Evolutionary conservation across 1,140 invertebrate species (phyloP).

Genomic region (Formica selysi): DNA sequence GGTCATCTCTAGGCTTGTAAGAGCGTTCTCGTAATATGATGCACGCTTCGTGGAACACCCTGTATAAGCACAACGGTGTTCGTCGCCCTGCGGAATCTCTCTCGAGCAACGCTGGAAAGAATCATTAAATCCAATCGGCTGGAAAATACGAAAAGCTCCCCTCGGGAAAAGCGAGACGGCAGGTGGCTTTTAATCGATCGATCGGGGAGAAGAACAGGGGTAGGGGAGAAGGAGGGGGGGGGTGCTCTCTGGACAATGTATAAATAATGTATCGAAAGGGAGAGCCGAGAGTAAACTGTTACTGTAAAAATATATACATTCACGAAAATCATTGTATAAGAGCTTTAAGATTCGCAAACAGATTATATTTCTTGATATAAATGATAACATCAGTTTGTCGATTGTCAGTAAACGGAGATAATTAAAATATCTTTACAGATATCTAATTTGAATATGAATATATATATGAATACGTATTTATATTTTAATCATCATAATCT

Average conservation of each 20-base stretch:
- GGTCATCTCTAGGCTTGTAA: conserved; percentile 19
- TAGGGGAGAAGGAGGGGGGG: too few species aligned
- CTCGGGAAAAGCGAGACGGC: conserved; percentile 44
- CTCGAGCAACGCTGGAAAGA: conserved; percentile 29
- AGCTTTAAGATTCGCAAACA: background rate
- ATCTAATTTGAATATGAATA: background rate
- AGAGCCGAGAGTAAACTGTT: background rate
- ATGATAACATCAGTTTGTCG: too few species aligned
- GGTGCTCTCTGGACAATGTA: conserved; percentile 1
- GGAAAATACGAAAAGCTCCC: conserved; percentile 45
- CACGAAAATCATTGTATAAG: conserved; percentile 27
- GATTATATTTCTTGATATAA: background rate
- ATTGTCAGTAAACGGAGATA: background rate
- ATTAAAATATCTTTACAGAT: background rate
- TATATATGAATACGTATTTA: background rate
- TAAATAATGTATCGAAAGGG: conserved; percentile 59
- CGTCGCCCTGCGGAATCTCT: conserved; percentile 48
- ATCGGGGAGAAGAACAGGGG: background rate
- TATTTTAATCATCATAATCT: background rate
- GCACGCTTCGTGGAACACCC: conserved; percentile 37
- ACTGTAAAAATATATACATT: conserved; percentile 2
- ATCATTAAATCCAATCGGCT: conserved; percentile 57
- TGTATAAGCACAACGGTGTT: conserved; percentile 16
- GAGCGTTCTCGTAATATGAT: conserved; percentile 6
- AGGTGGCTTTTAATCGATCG: conserved; percentile 50